A percentile compares a stretch with the other conserved stretches of the same genome.
phyloP scores from a whole-genome alignment of 1,140 invertebrate genomes.

The Meloidogyne exigua region DNA sequence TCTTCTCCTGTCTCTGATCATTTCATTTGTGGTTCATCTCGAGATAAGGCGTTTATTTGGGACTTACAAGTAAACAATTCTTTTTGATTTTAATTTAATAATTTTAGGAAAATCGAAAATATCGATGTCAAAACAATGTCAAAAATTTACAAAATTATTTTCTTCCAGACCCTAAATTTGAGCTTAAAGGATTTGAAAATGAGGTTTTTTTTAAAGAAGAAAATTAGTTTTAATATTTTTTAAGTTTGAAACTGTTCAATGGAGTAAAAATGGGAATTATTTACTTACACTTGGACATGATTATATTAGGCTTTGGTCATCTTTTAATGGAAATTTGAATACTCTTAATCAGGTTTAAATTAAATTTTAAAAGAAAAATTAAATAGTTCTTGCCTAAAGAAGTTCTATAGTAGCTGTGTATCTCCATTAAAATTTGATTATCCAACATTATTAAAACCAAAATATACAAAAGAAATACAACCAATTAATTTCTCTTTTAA shows the following conservation, averaged over 20 bases:
- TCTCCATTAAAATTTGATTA: background rate
- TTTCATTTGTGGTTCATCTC: constrained; percentile 25
- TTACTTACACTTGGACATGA: constrained; percentile 22
- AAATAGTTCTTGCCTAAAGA: too few relatives aligned
- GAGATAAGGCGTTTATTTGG: constrained; percentile 29
- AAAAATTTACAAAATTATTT: constrained; percentile 13
- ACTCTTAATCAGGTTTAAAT: background rate
- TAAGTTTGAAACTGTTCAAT: constrained; percentile 15
- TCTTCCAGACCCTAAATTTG: constrained; percentile 33
- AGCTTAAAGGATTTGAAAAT: constrained; percentile 21
- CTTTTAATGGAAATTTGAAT: background rate
- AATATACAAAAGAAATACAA: background rate
- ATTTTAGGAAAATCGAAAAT: constrained; percentile 36
- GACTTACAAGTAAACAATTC: constrained; percentile 24
- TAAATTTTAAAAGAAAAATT: background rate
- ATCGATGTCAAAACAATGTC: constrained; percentile 4
- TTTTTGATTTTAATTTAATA: background rate
- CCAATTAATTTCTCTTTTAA: background rate
- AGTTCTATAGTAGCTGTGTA: background rate
- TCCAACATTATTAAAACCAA: background rate
- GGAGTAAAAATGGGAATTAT: constrained; percentile 14
- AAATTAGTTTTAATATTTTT: background rate
- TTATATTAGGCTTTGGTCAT: constrained; percentile 8
- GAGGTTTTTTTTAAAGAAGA: constrained; percentile 32
- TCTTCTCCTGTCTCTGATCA: constrained; percentile 36